Evolutionary conservation across 1,140 invertebrate genomes (phyloP), one percentile per base, ranked within the genome.

Genomic region (Ceratitis capitata): DNA sequence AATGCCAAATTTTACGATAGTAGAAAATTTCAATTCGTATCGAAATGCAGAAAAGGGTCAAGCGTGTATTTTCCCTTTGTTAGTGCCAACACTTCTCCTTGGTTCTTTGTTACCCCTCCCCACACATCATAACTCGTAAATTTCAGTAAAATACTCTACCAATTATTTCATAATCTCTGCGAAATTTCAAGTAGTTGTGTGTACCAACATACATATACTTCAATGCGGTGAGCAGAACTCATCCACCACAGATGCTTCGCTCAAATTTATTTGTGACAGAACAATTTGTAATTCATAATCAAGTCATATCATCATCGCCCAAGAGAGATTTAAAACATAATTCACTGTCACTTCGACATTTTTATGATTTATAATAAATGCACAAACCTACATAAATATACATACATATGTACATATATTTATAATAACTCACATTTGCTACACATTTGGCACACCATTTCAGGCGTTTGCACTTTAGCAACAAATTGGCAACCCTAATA

Each of bases 401-500:
- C n/a, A 10, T 19, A 26, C 3, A 26, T 45, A 23, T 16, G 9
- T 74, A 74, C n/a, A 45, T 6, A 39, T 5, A 39, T 69, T 1
- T 5, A n/a, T 69, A 78, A 23, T n/a, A n/a, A 12, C 3, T 6
- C 6, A 29, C 19, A 14, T 82, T 19, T n/a, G n/a, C n/a, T n/a
- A n/a, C n/a, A n/a, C n/a, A n/a, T 83, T 83, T 83, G 23, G 89
- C 89, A 90, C 90, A 90, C 88, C 88, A 89, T 88, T 88, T 89
- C 42, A 85, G 23, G 16, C 35, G 74, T 51, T 85, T 53, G 26
- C 56, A 58, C n/a, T 64, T 82, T 84, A 56, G 61, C 58, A 87
- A 64, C 87, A 88, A 89, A 88, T 89, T 89, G 88, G 85, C 87
- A 87, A 89, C 84, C 86, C 86, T 89, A 88, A 88, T 89, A 90